Percentiles rank a stretch among this genome's conserved stretches.
phyloP scores from a whole-genome alignment of 2,113 vertebrate species.

The Stegostoma tigrinum region DNA sequence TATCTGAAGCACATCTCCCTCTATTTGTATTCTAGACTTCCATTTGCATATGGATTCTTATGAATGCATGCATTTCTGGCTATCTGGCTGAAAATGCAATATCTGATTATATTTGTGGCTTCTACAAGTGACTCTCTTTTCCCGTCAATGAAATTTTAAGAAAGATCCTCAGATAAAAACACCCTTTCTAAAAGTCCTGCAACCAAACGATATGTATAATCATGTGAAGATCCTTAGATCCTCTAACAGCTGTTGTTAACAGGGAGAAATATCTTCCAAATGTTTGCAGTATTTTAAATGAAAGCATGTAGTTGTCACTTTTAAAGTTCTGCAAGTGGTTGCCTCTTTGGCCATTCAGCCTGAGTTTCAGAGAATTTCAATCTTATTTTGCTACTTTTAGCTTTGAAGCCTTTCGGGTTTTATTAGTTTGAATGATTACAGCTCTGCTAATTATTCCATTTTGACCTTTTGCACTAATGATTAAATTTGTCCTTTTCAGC shows the following conservation, averaged over 20 bases:
- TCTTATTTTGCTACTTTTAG: not conserved
- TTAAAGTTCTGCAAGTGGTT: not conserved
- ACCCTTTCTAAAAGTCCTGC: too few relatives aligned
- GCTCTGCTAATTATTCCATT: not conserved
- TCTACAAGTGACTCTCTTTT: not conserved
- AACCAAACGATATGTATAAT: not conserved
- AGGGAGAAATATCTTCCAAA: not conserved
- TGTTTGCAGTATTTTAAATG: not conserved
- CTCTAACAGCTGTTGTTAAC: not conserved
- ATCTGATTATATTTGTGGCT: not conserved
- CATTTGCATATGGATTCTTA: not conserved
- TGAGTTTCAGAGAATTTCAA: not conserved
- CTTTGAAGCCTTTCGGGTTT: not conserved
- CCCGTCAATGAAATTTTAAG: not conserved
- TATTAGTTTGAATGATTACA: not conserved
- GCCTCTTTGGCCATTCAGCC: not conserved
- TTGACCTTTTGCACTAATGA: not conserved
- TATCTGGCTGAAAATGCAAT: not conserved
- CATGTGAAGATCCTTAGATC: not conserved
- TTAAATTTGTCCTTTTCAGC: conserved; percentile 53
- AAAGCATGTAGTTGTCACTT: not conserved
- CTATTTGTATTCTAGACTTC: not conserved
- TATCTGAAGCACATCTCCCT: too few relatives aligned
- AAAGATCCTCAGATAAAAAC: not conserved
- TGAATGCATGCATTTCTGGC: not conserved